Percentiles rank a stretch among this genome's conserved stretches.
These are phyloP conservation scores for Thumatha senex DNA, from an alignment of 2,888 invertebrate genomes.

Conservation along the genomic window DNA sequence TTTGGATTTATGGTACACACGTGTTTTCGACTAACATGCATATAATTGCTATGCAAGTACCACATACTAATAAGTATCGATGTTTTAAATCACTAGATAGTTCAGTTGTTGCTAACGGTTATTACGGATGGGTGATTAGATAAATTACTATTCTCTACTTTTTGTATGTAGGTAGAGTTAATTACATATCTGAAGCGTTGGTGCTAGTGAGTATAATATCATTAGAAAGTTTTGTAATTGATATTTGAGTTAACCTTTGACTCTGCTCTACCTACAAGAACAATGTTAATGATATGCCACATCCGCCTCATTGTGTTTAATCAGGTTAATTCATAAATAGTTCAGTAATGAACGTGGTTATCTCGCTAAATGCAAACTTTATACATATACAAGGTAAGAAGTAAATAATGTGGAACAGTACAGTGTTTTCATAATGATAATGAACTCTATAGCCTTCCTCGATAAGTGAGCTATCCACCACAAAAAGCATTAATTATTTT, in stretches of 20 bases:
- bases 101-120: conserved; percentile 34
- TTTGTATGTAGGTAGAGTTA: conserved; percentile 17
- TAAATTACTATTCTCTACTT: conserved; percentile 32
- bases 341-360: background rate
- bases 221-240: background rate
- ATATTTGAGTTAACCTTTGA: background rate
- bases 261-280: background rate
- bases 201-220: background rate
- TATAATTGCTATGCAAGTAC: conserved; percentile 40
- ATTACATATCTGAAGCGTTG: conserved; percentile 1
- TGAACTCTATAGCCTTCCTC: too few species aligned
- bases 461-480: too few species aligned
- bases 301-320: background rate
- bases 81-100: conserved; percentile 33
- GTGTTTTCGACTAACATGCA: conserved; percentile 40
- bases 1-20: conserved; percentile 60
- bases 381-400: too few species aligned
- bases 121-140: conserved; percentile 27
- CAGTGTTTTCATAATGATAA: too few species aligned
- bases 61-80: conserved; percentile 29
- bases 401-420: too few species aligned
- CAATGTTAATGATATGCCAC: background rate
- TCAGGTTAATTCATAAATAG: background rate
- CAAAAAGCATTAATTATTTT: too few species aligned
- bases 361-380: too few species aligned